Conservation (phyloP, 2,113 vertebrate genomes). For the Dromaius novaehollandiae region DNA sequence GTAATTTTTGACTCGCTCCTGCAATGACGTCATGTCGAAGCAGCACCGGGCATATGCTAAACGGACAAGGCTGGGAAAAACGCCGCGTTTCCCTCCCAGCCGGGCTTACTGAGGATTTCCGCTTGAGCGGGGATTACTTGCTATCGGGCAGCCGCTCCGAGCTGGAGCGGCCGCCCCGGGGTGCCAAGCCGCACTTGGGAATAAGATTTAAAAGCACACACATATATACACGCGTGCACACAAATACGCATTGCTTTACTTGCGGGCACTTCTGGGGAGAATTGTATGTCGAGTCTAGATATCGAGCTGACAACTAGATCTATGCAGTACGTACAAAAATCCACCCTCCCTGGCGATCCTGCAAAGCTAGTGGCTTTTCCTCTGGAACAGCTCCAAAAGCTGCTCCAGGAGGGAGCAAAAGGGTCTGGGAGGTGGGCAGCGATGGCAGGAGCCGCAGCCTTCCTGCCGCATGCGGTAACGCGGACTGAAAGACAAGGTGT, state of each 20-base stretch:
- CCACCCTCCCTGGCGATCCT: not conserved
- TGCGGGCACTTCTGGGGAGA: not conserved
- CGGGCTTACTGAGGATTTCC: slow-evolving; percentile 5
- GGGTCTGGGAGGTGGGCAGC: not conserved
- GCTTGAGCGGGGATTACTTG: not conserved
- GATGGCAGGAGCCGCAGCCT: not conserved
- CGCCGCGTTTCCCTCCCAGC: not conserved
- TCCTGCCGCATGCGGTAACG: accelerated
- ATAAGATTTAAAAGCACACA: not conserved
- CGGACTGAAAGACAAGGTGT: not conserved
- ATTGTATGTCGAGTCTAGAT: not conserved
- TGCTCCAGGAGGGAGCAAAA: not conserved
- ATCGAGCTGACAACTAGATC: not conserved
- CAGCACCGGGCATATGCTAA: not conserved
- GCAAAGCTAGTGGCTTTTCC: not conserved
- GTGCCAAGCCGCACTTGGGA: not conserved
- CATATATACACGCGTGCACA: not conserved
- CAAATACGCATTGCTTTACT: not conserved
- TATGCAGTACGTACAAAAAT: not conserved
- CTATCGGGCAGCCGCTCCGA: not conserved
- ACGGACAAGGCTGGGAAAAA: not conserved
- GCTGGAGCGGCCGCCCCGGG: not conserved
- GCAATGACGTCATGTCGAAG: not conserved
- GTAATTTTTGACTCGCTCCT: not conserved
- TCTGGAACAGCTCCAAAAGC: not conserved